Conservation (phyloP, 2,113 vertebrate genomes). For the Lynx canadensis region DNA sequence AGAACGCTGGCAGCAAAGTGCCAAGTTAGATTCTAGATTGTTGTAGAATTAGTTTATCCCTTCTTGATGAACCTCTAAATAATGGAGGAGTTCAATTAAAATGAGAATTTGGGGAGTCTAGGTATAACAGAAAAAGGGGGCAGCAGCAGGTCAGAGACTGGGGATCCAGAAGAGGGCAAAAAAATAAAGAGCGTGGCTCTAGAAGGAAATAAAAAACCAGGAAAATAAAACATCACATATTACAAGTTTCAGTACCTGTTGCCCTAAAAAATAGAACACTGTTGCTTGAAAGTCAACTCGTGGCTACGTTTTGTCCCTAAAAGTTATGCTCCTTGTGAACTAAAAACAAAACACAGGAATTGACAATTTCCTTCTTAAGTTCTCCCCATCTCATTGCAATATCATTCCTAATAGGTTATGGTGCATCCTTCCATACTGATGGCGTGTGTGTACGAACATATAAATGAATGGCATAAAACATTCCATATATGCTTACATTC, state of each 20-base stretch:
- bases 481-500: neutral
- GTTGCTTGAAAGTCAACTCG: neutral
- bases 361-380: neutral
- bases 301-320: neutral
- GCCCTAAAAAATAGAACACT: neutral
- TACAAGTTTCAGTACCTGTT: neutral
- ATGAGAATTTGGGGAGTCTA: neutral
- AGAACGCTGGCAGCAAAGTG: neutral
- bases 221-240: neutral
- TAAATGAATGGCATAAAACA: neutral
- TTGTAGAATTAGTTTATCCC: neutral
- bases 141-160: neutral
- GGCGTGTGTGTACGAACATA: neutral
- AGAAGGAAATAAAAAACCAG: neutral
- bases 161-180: neutral
- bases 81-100: neutral
- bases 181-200: neutral
- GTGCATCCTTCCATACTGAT: neutral
- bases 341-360: neutral
- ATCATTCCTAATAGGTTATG: neutral
- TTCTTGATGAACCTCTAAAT: neutral
- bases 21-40: neutral
- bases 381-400: neutral
- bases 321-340: neutral
- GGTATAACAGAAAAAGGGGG: neutral